These are phyloP conservation scores for Girardinus metallicus DNA, from an alignment of 2,797 vertebrate species.

Conservation along the genomic window DNA sequence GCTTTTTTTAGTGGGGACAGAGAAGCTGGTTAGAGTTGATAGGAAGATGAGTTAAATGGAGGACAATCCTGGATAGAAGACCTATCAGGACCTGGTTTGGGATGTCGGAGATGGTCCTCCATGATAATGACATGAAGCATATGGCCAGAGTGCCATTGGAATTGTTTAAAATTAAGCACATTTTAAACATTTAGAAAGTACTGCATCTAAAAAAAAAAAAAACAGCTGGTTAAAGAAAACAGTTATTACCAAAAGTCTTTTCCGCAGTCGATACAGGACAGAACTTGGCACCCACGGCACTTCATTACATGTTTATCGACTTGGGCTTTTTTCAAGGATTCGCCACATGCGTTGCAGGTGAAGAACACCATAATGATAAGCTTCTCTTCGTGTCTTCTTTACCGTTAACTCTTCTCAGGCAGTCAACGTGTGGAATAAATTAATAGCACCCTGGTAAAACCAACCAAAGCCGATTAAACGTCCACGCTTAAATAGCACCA, in stretches of 20 bases:
- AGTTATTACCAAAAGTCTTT: slow-evolving; percentile 93
- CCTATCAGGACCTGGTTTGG: neutral
- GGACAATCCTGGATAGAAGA: neutral
- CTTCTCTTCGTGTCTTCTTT: neutral
- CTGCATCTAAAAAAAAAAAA: too few relatives aligned
- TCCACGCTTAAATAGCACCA: neutral
- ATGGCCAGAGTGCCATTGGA: neutral
- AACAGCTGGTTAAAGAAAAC: neutral
- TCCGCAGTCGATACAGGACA: slow-evolving; percentile 98
- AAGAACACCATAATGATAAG: slow-evolving; percentile 90
- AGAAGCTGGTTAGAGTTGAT: neutral
- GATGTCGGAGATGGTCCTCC: neutral
- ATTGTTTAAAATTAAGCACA: neutral
- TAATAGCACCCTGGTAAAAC: neutral
- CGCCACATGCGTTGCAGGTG: slow-evolving; percentile 91
- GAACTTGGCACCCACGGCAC: slow-evolving; percentile 85
- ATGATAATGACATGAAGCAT: neutral
- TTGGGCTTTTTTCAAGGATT: slow-evolving; percentile 93
- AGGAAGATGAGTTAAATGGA: neutral
- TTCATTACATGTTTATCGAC: slow-evolving; percentile 90
- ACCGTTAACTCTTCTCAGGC: neutral
- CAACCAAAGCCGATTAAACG: neutral
- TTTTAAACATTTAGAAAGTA: neutral
- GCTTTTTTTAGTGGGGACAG: neutral
- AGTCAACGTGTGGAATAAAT: neutral